Conservation (phyloP, 2,888 invertebrate genomes). For the Harpalus rufipes region DNA sequence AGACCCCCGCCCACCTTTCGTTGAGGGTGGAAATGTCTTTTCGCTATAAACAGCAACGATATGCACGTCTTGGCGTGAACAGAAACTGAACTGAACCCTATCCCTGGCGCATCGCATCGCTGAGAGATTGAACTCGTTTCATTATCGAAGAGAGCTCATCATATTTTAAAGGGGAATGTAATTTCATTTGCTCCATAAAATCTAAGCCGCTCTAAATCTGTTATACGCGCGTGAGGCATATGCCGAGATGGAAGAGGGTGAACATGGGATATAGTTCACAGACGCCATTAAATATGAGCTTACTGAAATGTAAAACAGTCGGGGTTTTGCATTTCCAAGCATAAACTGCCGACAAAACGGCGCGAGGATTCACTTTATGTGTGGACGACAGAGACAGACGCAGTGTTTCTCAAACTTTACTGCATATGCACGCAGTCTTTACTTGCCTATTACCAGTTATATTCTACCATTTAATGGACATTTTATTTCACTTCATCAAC, state of each 20-base stretch:
- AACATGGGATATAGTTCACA: conserved; percentile 75
- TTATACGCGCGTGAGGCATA: conserved; percentile 61
- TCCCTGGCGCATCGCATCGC: conserved; percentile 18
- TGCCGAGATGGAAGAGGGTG: conserved; percentile 6
- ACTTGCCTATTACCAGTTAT: neutral
- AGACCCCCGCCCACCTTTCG: neutral
- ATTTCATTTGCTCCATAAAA: conserved; percentile 79
- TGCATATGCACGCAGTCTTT: conserved; percentile 12
- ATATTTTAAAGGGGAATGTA: conserved; percentile 79
- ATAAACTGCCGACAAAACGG: conserved; percentile 78
- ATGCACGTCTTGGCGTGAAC: conserved; percentile 23
- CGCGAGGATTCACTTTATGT: conserved; percentile 77
- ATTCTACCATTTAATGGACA: neutral
- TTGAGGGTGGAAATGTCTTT: neutral
- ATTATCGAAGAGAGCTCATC: conserved; percentile 78
- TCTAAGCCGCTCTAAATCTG: conserved; percentile 78
- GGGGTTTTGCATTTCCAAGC: conserved; percentile 78
- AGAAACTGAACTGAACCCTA: conserved; percentile 7
- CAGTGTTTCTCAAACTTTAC: conserved; percentile 45
- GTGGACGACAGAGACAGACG: conserved; percentile 73
- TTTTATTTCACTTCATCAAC: neutral
- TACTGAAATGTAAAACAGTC: conserved; percentile 79
- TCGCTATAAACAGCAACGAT: conserved; percentile 25
- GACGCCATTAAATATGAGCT: conserved; percentile 79
- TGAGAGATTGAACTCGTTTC: conserved; percentile 72